These are phyloP conservation scores for Tapirus terrestris DNA, from an alignment of 2,113 vertebrate genomes.

Conservation along the genomic window DNA sequence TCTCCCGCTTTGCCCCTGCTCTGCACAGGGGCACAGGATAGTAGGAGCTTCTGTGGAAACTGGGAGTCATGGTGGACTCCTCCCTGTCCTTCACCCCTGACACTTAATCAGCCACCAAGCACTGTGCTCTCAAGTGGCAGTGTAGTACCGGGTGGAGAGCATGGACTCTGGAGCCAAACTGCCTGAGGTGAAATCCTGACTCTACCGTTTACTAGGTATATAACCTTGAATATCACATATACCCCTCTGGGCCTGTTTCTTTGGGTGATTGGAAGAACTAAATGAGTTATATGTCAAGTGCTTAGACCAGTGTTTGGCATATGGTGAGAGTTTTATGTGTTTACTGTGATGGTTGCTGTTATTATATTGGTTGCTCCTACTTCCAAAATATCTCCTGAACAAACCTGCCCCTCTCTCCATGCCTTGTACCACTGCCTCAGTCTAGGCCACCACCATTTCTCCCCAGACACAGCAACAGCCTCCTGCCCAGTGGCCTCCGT, in stretches of 20 bases:
- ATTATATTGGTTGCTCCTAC: neutral
- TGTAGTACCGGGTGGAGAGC: neutral
- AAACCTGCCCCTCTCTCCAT: neutral
- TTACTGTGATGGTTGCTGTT: neutral
- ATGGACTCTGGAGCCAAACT: neutral
- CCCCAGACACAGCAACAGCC: neutral
- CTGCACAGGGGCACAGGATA: neutral
- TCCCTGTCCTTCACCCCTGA: neutral
- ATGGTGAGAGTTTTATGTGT: neutral
- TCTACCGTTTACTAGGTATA: neutral
- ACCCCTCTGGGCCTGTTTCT: neutral
- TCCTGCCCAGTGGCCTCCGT: neutral
- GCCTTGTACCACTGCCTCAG: neutral
- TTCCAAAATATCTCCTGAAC: neutral
- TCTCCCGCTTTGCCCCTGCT: neutral
- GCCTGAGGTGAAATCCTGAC: neutral
- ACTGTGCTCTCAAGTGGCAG: neutral
- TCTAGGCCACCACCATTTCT: neutral
- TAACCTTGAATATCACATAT: neutral
- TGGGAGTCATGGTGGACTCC: neutral
- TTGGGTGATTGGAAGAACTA: neutral
- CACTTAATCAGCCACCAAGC: neutral
- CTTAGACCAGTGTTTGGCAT: neutral
- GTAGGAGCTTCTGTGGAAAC: neutral
- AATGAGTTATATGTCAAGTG: neutral